These are phyloP conservation scores for Drosophila ohnishii DNA, from an alignment of 1,140 invertebrate genomes.

Conservation along the genomic window DNA sequence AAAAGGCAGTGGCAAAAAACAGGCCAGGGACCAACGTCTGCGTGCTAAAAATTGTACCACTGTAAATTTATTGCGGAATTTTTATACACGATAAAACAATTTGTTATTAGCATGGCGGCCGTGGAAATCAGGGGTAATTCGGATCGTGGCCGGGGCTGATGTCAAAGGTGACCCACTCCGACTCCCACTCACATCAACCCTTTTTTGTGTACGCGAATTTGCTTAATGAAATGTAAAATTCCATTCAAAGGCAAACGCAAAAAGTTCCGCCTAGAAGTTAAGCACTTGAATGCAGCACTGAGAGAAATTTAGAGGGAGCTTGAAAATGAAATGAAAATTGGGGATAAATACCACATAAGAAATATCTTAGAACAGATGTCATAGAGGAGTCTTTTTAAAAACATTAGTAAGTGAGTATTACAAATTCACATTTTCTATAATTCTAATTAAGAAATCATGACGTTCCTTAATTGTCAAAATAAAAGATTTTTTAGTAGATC, in stretches of 20 bases:
- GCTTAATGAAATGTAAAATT: constrained; percentile 77
- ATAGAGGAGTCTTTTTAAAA: no score
- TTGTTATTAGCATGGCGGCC: constrained; percentile 74
- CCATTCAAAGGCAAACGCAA: constrained; percentile 53
- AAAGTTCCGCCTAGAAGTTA: constrained; percentile 23
- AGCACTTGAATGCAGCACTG: constrained; percentile 7
- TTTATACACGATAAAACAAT: constrained; percentile 81
- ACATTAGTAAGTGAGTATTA: no score
- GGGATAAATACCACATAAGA: no score
- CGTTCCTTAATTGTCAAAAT: not conserved
- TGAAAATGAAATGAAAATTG: not conserved
- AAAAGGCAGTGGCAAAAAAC: constrained; percentile 24
- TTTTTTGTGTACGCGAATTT: constrained; percentile 61
- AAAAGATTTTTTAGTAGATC: not conserved
- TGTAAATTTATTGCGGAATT: constrained; percentile 71
- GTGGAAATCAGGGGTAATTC: constrained; percentile 50
- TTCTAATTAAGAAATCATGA: no score
- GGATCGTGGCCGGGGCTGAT: constrained; percentile 8
- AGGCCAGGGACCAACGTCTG: constrained; percentile 48
- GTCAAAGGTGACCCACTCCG: constrained; percentile 39
- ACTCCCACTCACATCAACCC: constrained; percentile 31
- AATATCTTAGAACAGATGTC: no score
- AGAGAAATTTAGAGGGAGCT: not conserved
- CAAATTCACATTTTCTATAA: no score
- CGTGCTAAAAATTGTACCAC: constrained; percentile 65